Evolutionary conservation across 2,888 invertebrate species (phyloP).

Genomic region (Eretmocerus hayati): DNA sequence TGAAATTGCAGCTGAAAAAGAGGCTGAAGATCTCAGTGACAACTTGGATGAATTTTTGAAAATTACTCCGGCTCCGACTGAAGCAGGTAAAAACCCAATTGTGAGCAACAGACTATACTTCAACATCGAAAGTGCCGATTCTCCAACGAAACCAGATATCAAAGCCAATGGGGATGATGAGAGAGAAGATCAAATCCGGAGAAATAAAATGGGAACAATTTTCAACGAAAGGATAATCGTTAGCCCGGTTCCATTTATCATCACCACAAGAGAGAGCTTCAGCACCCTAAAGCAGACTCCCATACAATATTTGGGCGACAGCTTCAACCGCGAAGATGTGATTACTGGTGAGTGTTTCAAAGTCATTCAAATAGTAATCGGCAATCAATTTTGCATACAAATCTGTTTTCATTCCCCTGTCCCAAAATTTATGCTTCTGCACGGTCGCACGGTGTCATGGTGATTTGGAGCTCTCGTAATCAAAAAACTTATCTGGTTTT

Average conservation of each 20-base stretch:
- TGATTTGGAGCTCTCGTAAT: no score
- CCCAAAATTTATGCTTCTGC: no score
- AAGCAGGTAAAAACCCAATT: slow-evolving; percentile 12
- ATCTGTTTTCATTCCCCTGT: no score
- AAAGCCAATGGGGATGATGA: slow-evolving; percentile 3
- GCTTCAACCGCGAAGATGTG: slow-evolving; percentile 11
- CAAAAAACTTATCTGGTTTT: no score
- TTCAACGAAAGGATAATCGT: slow-evolving; percentile 43
- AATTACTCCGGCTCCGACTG: slow-evolving; percentile 32
- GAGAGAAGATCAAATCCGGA: slow-evolving; percentile 25
- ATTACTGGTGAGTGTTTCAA: not conserved
- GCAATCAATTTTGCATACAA: no score
- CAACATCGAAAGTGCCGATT: slow-evolving; percentile 12
- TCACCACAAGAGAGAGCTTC: slow-evolving; percentile 41
- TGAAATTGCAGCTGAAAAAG: slow-evolving; percentile 26
- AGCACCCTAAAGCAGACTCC: slow-evolving; percentile 41
- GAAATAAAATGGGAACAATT: slow-evolving; percentile 41
- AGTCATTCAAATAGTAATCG: no score
- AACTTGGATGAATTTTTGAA: slow-evolving; percentile 32
- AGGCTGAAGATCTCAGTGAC: slow-evolving; percentile 17
- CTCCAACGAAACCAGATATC: slow-evolving; percentile 2
- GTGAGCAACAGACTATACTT: slow-evolving; percentile 10
- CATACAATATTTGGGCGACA: slow-evolving; percentile 28
- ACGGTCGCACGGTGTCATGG: no score
- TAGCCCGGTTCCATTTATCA: slow-evolving; percentile 40